phyloP scores from a whole-genome alignment of 23 tunicate species.

The Diplosoma virens region DNA sequence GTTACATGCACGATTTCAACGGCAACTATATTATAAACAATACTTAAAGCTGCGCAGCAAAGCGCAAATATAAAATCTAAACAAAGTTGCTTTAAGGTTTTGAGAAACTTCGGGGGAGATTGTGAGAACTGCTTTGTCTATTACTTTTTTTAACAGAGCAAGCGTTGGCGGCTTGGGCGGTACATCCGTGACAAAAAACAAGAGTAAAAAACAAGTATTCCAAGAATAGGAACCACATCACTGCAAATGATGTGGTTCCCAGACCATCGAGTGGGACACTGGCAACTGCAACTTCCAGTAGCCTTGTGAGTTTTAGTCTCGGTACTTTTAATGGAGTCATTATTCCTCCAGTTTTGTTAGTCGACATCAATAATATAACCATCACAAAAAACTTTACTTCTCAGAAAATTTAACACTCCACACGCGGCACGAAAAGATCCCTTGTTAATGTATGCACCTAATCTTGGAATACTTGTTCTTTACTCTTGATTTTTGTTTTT shows the following conservation, averaged over 20 bases:
- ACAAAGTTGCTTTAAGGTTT: background rate
- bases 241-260: slow-evolving; percentile 20
- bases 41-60: background rate
- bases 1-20: slow-evolving; percentile 6
- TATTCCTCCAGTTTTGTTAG: slow-evolving; percentile 1
- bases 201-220: background rate
- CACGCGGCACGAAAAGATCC: background rate
- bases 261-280: slow-evolving; percentile 13
- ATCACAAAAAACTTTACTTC: background rate
- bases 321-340: slow-evolving; percentile 4
- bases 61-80: background rate
- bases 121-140: no score
- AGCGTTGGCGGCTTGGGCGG: slow-evolving; percentile 11
- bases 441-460: background rate
- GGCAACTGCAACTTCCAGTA: slow-evolving; percentile 14
- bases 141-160: slow-evolving; percentile 10
- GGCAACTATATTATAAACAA: slow-evolving; percentile 1
- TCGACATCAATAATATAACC: background rate
- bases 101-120: no score
- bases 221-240: background rate
- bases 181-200: background rate
- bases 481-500: background rate
- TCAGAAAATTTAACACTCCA: background rate
- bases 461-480: background rate
- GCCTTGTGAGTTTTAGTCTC: background rate